Percentiles rank a stretch among this genome's conserved stretches.
Evolutionary conservation across 2,113 vertebrate genomes (phyloP).

Genomic region (Regulus satrapa): DNA sequence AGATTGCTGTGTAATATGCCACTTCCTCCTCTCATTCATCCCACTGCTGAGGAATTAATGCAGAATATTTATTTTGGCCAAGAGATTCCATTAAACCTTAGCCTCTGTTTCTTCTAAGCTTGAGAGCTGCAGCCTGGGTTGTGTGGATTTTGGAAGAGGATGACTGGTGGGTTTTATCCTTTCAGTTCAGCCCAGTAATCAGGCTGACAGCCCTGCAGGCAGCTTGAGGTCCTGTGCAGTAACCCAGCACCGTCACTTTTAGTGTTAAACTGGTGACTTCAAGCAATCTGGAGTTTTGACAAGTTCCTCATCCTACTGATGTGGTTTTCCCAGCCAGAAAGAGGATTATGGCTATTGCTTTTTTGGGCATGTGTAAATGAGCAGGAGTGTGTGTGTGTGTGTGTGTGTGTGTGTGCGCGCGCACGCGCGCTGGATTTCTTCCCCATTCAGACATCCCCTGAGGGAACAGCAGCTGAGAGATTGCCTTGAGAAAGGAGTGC

Average conservation of each 20-base stretch:
- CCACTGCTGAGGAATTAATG: conserved; percentile 24
- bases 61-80: conserved; percentile 43
- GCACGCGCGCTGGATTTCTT: not conserved
- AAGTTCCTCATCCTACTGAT: not conserved
- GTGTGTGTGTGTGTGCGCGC: not conserved
- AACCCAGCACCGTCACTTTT: not conserved
- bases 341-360: not conserved
- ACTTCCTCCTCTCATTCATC: conserved; percentile 46
- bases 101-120: conserved; percentile 11
- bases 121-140: not conserved
- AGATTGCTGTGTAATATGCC: conserved; percentile 8
- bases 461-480: not conserved
- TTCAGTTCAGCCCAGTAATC: not conserved
- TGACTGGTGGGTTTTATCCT: not conserved
- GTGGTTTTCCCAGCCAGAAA: not conserved
- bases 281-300: not conserved
- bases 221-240: not conserved
- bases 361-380: not conserved
- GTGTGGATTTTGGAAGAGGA: conserved; percentile 35
- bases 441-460: not conserved
- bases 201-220: not conserved
- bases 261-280: not conserved
- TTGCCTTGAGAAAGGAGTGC: not conserved
- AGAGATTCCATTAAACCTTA: not conserved
- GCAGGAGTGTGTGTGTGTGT: not conserved